Percentiles rank a stretch among this genome's conserved stretches.
phyloP scores from a whole-genome alignment of 1,140 invertebrate genomes.

The Drosophila bifasciata region DNA sequence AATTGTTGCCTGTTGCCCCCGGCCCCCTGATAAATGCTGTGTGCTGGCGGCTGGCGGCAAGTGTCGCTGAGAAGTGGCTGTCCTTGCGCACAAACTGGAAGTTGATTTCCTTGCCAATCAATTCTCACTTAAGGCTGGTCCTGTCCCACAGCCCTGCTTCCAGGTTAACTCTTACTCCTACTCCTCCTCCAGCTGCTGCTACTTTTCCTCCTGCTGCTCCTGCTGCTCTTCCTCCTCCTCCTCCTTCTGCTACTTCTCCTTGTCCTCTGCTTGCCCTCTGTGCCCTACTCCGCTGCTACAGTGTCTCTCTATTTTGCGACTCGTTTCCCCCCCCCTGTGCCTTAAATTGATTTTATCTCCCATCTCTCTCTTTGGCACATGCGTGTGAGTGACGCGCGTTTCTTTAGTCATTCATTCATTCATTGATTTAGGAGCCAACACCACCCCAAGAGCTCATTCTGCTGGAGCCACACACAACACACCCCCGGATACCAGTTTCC shows the following conservation, averaged over 20 bases:
- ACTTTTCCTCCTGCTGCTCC: too few relatives aligned
- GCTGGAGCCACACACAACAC: too few relatives aligned
- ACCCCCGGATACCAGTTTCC: constrained; percentile 36
- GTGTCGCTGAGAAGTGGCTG: constrained; percentile 41
- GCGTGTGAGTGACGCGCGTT: constrained; percentile 8
- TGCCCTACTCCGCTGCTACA: too few relatives aligned
- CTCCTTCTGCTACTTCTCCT: constrained; percentile 7
- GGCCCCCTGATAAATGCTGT: constrained; percentile 33
- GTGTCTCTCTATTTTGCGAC: constrained; percentile 1
- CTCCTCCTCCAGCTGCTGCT: too few relatives aligned
- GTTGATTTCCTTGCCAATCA: constrained; percentile 74
- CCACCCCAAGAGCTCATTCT: constrained; percentile 8
- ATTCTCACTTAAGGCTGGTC: constrained; percentile 24
- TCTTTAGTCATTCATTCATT: constrained; percentile 50
- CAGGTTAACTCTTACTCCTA: too few relatives aligned
- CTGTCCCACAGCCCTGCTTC: not conserved
- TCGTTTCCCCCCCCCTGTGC: not conserved
- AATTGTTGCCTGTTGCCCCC: constrained; percentile 46
- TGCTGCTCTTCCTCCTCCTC: too few relatives aligned
- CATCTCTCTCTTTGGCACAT: constrained; percentile 33
- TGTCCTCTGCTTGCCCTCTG: constrained; percentile 71
- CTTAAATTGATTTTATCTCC: constrained; percentile 69
- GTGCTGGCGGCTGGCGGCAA: constrained; percentile 4
- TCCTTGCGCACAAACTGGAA: constrained; percentile 62
- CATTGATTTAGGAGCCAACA: constrained; percentile 62